phyloP scores from a whole-genome alignment of 1,140 invertebrate species.

The Mesaphorura yosii region DNA sequence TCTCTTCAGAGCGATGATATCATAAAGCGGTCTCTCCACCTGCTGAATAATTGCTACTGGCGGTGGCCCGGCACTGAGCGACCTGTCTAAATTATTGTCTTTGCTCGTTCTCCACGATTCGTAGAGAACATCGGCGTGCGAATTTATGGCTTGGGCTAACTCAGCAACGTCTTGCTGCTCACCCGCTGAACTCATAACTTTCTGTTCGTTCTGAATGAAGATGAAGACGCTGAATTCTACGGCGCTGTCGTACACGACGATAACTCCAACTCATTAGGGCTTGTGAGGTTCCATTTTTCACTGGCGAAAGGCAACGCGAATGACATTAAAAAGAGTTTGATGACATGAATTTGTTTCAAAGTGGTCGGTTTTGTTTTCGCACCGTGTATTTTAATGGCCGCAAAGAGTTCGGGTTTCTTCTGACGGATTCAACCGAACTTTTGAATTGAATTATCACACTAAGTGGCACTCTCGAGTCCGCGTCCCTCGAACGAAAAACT shows the following conservation, averaged over 20 bases:
- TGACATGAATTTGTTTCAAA: no score
- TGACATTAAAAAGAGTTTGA: no score
- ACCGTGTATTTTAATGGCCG: no score
- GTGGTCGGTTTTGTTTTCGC: no score
- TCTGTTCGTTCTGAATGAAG: background rate
- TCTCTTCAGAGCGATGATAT: constrained; percentile 8
- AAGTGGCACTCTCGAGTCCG: no score
- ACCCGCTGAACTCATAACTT: constrained; percentile 24
- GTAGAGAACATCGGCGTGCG: constrained; percentile 30
- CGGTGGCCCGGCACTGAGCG: no score
- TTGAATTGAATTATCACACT: no score
- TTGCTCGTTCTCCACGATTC: constrained; percentile 29
- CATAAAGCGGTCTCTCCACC: constrained; percentile 1
- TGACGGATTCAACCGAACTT: no score
- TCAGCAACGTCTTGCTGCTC: constrained; percentile 31
- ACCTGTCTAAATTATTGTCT: no score
- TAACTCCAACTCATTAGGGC: background rate
- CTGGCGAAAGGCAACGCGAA: background rate
- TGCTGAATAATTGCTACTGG: no score
- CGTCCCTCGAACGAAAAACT: no score
- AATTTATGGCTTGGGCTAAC: constrained; percentile 30
- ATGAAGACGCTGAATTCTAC: background rate
- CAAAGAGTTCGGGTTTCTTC: no score
- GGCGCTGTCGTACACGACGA: background rate
- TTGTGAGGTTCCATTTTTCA: background rate